Base-by-base conservation (phyloP, 2,113 vertebrate species). In the Glaucidium brasilianum region DNA sequence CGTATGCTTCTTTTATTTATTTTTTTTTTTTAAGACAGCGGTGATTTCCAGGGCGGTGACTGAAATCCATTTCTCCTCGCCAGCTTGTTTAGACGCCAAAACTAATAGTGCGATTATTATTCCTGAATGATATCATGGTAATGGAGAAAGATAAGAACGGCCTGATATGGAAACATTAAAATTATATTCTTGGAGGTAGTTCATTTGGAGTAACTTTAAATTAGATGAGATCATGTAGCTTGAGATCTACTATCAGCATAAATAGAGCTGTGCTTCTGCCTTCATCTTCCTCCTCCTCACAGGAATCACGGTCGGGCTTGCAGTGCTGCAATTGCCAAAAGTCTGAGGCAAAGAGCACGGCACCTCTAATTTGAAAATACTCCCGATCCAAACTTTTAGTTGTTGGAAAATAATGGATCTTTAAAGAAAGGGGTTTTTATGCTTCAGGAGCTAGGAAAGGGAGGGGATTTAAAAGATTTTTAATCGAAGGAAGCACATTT, bases 131-230 rank as follows among this genome's bases (percentile, higher is more conserved):
- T 93, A 94, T 86, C 83, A 81, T 19, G 88, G 35, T 87, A 94
- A 94, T 45, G 77, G 66, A 76, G 91, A 27, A 72, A 96, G 96
- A 97, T 97, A 94, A 97, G 86, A 66, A 72, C 1, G 71, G 81
- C 66, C 84, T 62, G 97, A 95, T 91, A 91, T 0, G 43, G 45
- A 72, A 94, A 94, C 80, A 64, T 91, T 96, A 92, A 88, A 95
- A 96, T 92, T 41, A 74, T 89, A 78, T 94, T 91, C 69, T 89
- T 93, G 91, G 96, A 94, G 95, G 74, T 53, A 53, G 95, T 75
- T 97, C 92, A 89, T 89, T 95, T 92, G 88, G 94, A 95, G 25
- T 18, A 88, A 94, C 86, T 97, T 94, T 37, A 94, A 96, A 96
- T 94, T 91, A 86, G 92, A 91, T 91, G 80, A 94, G 91, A 96